Evolutionary conservation across 2,113 vertebrate species (phyloP), one percentile per base, ranked within the genome.

Genomic region (Datnioides undecimradiatus): DNA sequence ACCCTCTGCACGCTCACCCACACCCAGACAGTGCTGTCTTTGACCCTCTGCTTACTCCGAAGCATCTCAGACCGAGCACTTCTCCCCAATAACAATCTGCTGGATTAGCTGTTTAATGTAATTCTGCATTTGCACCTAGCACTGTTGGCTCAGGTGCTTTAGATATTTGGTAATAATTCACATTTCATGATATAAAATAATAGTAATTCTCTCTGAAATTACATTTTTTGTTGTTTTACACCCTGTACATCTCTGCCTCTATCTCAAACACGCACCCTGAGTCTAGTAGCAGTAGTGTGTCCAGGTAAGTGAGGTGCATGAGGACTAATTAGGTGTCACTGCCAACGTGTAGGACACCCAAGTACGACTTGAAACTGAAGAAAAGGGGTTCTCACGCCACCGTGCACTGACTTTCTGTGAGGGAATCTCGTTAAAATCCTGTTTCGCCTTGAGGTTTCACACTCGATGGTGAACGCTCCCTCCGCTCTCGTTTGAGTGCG

Each of bases 121-220:
- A 79, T 65, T 79, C 48, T 62, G 45, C 8, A 0, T 34, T 17
- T 31, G 13, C 29, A 21, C 8, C 11, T 17, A n/a, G 23, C 55
- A 54, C 54, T 43, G 59, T 73, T 52, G 29, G 27, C 45, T 33
- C 38, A 51, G 63, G 21, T 41, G 59, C 34, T 27, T 68, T 4
- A 67, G 54, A 3, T 43, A 17, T 73, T 41, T 76, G 45, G 54
- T 65, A 55, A 65, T 49, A 55, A 60, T 70, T 80, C 41, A 34
- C 38, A 58, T n/a, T n/a, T n/a, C n/a, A n/a, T n/a, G n/a, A n/a
- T n/a, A n/a, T n/a, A n/a, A n/a, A n/a, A n/a, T n/a, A n/a, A n/a
- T n/a, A n/a, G n/a, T n/a, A n/a, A n/a, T n/a, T n/a, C n/a, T n/a
- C n/a, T n/a, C n/a, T n/a, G n/a, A n/a, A n/a, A n/a, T n/a, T n/a